phyloP scores from a whole-genome alignment of 2,888 invertebrate genomes.

The Vannuccia rotundouncinata region DNA sequence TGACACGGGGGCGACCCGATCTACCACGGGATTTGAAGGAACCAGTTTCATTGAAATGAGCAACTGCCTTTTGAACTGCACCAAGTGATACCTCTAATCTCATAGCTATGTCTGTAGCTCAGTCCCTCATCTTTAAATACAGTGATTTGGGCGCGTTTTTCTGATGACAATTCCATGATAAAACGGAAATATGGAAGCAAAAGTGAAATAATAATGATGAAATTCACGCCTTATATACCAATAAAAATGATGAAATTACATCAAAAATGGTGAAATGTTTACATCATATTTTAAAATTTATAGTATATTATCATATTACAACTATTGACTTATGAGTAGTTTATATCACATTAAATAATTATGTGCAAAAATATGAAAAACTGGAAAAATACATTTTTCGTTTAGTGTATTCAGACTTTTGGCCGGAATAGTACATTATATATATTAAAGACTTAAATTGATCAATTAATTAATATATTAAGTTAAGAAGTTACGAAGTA shows the following conservation, averaged over 20 bases:
- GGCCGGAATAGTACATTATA: not conserved
- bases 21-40: not conserved
- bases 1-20: not conserved
- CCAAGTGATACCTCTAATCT: not conserved
- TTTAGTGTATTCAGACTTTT: slow-evolving; percentile 16
- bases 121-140: not conserved
- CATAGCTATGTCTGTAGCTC: not conserved
- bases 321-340: not conserved
- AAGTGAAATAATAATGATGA: not conserved
- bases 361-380: not conserved
- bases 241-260: not conserved
- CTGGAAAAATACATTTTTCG: not conserved
- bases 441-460: not conserved
- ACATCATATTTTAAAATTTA: not conserved
- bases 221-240: not conserved
- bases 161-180: not conserved
- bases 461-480: no score
- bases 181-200: not conserved
- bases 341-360: slow-evolving; percentile 1
- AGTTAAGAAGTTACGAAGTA: no score
- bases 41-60: not conserved
- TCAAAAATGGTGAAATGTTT: slow-evolving; percentile 3
- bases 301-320: not conserved
- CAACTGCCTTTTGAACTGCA: not conserved
- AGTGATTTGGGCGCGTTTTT: not conserved